Evolutionary conservation across 2,888 invertebrate genomes (phyloP).

Genomic region (Eremobia ochroleuca): DNA sequence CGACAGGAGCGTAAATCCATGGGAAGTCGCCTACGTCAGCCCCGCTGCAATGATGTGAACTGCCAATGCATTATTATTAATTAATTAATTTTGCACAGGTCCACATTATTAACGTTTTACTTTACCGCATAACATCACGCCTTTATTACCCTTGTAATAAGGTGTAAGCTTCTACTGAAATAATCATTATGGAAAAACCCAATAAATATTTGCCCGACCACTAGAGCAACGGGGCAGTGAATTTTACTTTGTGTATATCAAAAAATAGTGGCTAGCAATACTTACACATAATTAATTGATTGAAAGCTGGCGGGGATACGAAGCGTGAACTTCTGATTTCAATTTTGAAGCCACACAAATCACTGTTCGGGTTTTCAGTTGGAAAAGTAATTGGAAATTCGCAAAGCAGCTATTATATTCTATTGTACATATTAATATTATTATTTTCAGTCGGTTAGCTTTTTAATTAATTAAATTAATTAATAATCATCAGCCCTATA

Average conservation of each 20-base stretch:
- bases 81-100: not conserved
- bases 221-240: not conserved
- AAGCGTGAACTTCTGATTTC: not conserved
- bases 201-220: not conserved
- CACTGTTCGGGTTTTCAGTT: not conserved
- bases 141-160: too few relatives aligned
- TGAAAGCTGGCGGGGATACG: not conserved
- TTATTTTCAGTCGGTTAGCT: too few relatives aligned
- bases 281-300: not conserved
- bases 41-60: not conserved
- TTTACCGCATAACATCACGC: not conserved
- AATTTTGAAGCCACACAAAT: not conserved
- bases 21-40: slow-evolving; percentile 5
- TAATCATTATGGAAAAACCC: not conserved
- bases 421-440: too few relatives aligned
- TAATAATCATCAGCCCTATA: too few relatives aligned
- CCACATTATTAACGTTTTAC: not conserved
- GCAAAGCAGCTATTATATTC: not conserved
- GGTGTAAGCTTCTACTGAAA: too few relatives aligned
- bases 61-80: slow-evolving; percentile 1
- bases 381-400: not conserved
- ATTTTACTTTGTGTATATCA: not conserved
- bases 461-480: too few relatives aligned
- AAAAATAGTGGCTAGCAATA: not conserved
- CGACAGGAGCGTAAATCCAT: not conserved